phyloP scores from a whole-genome alignment of 35 echinoderm and acorn worm genomes.

The Apostichopus parvimensis region DNA sequence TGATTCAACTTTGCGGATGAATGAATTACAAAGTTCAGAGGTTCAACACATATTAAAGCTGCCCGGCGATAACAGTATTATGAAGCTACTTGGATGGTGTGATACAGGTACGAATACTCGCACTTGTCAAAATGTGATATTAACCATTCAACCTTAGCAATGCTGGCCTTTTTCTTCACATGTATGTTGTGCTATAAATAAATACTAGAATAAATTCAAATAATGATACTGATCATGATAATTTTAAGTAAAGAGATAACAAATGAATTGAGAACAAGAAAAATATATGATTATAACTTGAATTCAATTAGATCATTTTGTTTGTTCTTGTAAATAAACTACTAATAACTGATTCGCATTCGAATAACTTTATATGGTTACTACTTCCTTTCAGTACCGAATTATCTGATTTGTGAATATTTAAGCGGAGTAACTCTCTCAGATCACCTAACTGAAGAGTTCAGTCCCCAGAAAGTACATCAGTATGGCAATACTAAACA shows the following conservation, averaged over 20 bases:
- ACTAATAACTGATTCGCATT: background rate
- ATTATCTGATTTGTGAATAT: background rate
- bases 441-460: background rate
- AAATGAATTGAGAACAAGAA: background rate
- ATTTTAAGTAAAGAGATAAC: background rate
- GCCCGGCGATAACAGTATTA: background rate
- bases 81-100: too few relatives aligned
- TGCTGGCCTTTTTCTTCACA: background rate
- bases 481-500: slow-evolving; percentile 21
- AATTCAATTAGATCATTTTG: background rate
- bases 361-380: background rate
- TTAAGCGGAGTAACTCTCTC: background rate
- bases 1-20: background rate
- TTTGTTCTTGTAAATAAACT: background rate
- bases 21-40: background rate
- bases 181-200: background rate
- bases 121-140: too few relatives aligned
- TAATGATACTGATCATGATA: background rate
- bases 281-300: too few relatives aligned
- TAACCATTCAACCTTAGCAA: background rate
- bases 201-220: background rate
- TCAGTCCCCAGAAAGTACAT: background rate
- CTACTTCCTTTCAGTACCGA: too few relatives aligned
- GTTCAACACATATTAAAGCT: background rate
- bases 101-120: too few relatives aligned